phyloP scores from a whole-genome alignment of 1,140 invertebrate species.

The Branchinecta lindahli region DNA sequence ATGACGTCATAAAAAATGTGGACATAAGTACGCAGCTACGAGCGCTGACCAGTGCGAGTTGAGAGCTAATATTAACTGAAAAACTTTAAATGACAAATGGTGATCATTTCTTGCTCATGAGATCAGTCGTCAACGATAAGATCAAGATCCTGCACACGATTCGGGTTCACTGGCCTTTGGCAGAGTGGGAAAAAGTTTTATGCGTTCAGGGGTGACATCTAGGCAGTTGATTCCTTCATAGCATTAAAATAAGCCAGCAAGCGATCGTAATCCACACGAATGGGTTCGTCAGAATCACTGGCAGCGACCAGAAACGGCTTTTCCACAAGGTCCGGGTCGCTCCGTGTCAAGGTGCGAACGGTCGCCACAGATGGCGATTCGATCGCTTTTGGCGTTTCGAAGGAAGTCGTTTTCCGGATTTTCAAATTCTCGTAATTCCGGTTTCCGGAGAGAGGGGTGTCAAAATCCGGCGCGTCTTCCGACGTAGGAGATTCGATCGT shows the following conservation, averaged over 20 bases:
- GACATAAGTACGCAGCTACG: no score
- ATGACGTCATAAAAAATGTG: no score
- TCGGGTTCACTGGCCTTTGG: no score
- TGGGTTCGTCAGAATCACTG: background rate
- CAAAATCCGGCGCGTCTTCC: background rate
- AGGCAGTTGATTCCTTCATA: conserved; percentile 17
- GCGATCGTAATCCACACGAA: conserved; percentile 18
- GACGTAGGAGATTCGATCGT: background rate
- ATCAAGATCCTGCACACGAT: no score
- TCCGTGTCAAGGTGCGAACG: background rate
- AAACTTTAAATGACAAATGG: no score
- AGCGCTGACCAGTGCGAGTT: no score
- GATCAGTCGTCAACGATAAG: no score
- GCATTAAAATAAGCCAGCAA: conserved; percentile 16
- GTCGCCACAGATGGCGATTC: background rate
- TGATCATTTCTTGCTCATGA: no score
- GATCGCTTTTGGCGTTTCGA: background rate
- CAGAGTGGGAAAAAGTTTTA: no score
- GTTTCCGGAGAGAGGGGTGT: background rate
- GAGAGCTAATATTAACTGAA: no score
- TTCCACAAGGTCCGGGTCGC: background rate
- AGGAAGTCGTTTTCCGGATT: background rate
- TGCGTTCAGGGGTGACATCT: background rate
- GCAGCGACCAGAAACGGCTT: background rate
- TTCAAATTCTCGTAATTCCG: background rate